Percentiles rank a stretch among this genome's conserved stretches.
These are phyloP conservation scores for Nannoperca obscura DNA, from an alignment of 2,797 vertebrate genomes.

Conservation along the genomic window DNA sequence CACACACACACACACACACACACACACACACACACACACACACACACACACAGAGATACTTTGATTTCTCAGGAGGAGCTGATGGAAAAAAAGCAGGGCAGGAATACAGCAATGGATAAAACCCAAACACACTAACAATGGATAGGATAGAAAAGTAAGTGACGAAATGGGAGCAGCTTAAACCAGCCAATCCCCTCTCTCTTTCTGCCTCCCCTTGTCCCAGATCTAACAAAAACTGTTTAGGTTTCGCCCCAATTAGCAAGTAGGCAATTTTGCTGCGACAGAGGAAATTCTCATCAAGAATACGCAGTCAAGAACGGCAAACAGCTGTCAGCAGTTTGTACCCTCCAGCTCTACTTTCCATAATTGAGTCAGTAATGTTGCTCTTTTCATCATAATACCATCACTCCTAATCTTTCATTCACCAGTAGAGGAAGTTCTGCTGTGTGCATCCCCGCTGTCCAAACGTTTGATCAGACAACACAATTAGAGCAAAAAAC, in stretches of 20 bases:
- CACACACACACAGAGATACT: conserved; percentile 13
- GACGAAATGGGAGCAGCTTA: conserved; percentile 56
- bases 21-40: conserved; percentile 21
- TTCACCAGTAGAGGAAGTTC: conserved; percentile 48
- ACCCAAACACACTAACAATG: conserved; percentile 48
- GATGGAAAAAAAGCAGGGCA: conserved; percentile 54
- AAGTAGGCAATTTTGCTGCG: conserved; percentile 56
- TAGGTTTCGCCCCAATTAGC: conserved; percentile 71
- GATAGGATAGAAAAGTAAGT: conserved; percentile 34
- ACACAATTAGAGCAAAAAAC: conserved; percentile 61
- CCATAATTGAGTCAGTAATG: conserved; percentile 66
- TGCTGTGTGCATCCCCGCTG: conserved; percentile 32
- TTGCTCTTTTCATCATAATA: conserved; percentile 73
- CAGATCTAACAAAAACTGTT: conserved; percentile 66
- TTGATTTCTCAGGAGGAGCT: conserved; percentile 41
- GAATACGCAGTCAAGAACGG: conserved; percentile 42
- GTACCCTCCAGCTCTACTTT: conserved; percentile 54
- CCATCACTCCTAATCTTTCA: conserved; percentile 67
- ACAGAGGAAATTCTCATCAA: conserved; percentile 65
- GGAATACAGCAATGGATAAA: conserved; percentile 40
- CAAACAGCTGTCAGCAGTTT: conserved; percentile 75
- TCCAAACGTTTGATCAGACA: conserved; percentile 56
- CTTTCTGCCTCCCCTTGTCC: conserved; percentile 43
- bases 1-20: no score
- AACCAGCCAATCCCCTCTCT: conserved; percentile 42